Conservation (phyloP, 2,113 vertebrate species). For the Rattus norvegicus region DNA sequence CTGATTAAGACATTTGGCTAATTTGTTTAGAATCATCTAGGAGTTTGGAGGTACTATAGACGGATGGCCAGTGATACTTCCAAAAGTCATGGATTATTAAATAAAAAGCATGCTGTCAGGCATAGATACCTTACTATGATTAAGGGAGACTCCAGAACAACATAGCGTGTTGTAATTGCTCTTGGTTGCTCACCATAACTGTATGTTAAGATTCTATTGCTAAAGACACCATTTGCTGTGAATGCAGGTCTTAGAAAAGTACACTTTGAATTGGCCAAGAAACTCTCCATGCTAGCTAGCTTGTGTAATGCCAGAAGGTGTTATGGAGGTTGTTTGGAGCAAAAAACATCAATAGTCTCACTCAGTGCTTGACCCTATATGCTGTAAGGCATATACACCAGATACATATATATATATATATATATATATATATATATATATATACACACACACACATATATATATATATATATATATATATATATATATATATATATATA, state of each 20-base stretch:
- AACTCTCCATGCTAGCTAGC: not conserved
- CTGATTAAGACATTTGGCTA: conserved; percentile 69
- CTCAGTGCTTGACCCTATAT: not conserved
- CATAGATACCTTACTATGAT: not conserved
- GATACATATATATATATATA: too few species aligned
- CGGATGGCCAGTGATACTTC: not conserved
- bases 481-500: not conserved
- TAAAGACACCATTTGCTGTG: not conserved
- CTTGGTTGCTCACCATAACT: not conserved
- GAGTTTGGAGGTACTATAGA: not conserved
- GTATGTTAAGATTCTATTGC: not conserved
- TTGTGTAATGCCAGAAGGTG: not conserved
- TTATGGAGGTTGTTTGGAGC: not conserved
- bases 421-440: too few species aligned
- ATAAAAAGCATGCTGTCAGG: not conserved
- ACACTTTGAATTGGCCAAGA: not conserved
- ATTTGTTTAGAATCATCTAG: conserved; percentile 53
- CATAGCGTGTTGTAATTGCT: not conserved
- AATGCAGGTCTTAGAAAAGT: not conserved
- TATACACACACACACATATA: not conserved
- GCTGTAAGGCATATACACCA: not conserved
- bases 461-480: not conserved
- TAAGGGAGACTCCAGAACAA: not conserved
- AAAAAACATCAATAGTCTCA: not conserved
- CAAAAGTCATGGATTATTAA: not conserved